Evolutionary conservation across 2,113 vertebrate species (phyloP).

Genomic region (Eurypyga helias): DNA sequence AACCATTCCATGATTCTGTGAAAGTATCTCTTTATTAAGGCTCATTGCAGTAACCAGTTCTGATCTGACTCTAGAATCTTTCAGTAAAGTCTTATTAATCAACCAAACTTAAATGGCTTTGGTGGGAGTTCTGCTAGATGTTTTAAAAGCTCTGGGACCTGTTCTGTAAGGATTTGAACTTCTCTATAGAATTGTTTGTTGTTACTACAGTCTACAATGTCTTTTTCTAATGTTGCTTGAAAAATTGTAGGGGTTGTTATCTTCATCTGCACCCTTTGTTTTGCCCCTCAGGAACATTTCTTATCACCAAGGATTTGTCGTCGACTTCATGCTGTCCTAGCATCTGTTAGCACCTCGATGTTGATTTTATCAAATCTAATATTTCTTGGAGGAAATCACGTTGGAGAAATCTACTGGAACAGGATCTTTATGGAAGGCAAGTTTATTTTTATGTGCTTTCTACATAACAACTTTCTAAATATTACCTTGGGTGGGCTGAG

Average conservation of each 20-base stretch:
- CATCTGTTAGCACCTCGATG: slow-evolving; percentile 88
- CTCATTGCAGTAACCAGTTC: not conserved
- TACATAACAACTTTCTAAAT: not conserved
- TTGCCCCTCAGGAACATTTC: slow-evolving; percentile 74
- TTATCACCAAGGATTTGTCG: slow-evolving; percentile 82
- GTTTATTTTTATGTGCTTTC: slow-evolving; percentile 35
- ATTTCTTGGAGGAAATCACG: slow-evolving; percentile 91
- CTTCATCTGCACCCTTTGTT: not conserved
- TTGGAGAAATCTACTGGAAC: slow-evolving; percentile 92
- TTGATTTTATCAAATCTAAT: slow-evolving; percentile 97
- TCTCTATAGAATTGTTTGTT: not conserved
- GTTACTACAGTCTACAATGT: not conserved
- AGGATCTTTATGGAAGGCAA: slow-evolving; percentile 91
- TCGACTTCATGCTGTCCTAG: slow-evolving; percentile 86
- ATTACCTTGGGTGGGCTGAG: not conserved
- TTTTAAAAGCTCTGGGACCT: not conserved
- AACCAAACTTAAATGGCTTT: not conserved
- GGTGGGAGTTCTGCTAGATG: not conserved
- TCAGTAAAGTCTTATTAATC: not conserved
- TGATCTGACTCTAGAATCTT: not conserved
- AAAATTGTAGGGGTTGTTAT: not conserved
- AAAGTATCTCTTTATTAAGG: not conserved
- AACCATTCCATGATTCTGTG: no score
- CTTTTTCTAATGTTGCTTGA: not conserved
- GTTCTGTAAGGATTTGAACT: not conserved